These are phyloP conservation scores for Coecobrya sp. DNA, from an alignment of 2,888 invertebrate genomes.

Conservation along the genomic window DNA sequence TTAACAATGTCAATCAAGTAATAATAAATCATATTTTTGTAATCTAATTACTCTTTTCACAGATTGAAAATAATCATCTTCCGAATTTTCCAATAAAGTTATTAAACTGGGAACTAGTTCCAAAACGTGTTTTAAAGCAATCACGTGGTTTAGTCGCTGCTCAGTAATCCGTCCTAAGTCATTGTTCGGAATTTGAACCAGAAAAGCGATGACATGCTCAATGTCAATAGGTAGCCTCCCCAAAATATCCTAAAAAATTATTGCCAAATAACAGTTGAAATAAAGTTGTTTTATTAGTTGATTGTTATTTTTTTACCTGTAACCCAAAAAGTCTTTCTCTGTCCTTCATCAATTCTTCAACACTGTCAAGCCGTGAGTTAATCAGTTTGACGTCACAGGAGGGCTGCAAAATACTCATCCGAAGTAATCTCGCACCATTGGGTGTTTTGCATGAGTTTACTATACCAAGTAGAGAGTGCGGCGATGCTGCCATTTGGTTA, in stretches of 20 bases:
- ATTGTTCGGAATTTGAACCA: constrained; percentile 89
- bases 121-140: constrained; percentile 93
- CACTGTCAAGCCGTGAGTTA: constrained; percentile 91
- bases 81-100: constrained; percentile 89
- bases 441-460: constrained; percentile 92
- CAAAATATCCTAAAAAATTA: constrained; percentile 91
- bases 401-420: constrained; percentile 94
- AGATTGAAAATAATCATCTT: constrained; percentile 89
- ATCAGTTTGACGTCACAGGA: constrained; percentile 91
- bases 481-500: constrained; percentile 87
- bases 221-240: constrained; percentile 91
- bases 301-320: constrained; percentile 89
- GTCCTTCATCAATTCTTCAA: constrained; percentile 92
- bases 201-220: constrained; percentile 92
- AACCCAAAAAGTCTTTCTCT: constrained; percentile 90
- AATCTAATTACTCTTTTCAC: too few relatives aligned
- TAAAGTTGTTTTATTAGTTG: too few relatives aligned
- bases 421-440: constrained; percentile 93
- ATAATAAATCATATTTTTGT: too few relatives aligned
- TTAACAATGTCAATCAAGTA: too few relatives aligned
- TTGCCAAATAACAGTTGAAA: too few relatives aligned
- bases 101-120: constrained; percentile 91
- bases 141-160: constrained; percentile 92
- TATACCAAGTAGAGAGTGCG: constrained; percentile 90
- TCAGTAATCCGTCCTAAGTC: constrained; percentile 90